phyloP scores from a whole-genome alignment of 1,140 invertebrate species.

The Cyclina sinensis region DNA sequence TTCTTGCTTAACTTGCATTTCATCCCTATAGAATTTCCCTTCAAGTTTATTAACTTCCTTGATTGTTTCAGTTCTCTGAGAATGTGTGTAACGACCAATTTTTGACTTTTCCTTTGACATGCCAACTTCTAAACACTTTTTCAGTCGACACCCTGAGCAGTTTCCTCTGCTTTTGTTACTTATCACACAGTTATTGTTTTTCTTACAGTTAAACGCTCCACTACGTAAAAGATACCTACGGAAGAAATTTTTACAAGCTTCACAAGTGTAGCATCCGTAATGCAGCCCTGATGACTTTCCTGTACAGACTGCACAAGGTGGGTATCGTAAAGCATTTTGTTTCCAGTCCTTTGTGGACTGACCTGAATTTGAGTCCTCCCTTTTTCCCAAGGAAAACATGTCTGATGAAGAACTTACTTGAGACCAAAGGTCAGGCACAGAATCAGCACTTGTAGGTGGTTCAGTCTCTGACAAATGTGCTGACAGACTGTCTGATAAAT shows the following conservation, averaged over 20 bases:
- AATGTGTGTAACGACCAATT: conserved; percentile 72
- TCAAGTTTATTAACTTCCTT: conserved; percentile 68
- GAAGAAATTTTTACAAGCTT: conserved; percentile 86
- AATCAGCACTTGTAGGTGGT: background rate
- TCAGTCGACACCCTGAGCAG: conserved; percentile 57
- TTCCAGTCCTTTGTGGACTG: conserved; percentile 8
- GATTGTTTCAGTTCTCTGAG: conserved; percentile 71
- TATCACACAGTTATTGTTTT: conserved; percentile 52
- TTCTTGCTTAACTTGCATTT: background rate
- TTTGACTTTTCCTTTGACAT: conserved; percentile 81
- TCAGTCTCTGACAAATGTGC: background rate
- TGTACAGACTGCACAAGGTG: conserved; percentile 86
- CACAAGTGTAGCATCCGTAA: conserved; percentile 87
- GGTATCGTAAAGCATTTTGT: conserved; percentile 67
- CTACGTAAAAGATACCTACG: conserved; percentile 51
- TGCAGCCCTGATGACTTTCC: conserved; percentile 87
- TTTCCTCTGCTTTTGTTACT: conserved; percentile 56
- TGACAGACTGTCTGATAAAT: background rate
- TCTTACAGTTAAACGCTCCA: conserved; percentile 57
- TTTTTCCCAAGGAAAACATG: background rate
- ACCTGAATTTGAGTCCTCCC: background rate
- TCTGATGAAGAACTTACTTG: background rate
- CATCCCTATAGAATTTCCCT: conserved; percentile 36
- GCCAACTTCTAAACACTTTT: conserved; percentile 82
- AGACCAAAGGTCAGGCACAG: background rate